Evolutionary conservation across 2,113 vertebrate genomes (phyloP).

Genomic region (Colossoma macropomum): DNA sequence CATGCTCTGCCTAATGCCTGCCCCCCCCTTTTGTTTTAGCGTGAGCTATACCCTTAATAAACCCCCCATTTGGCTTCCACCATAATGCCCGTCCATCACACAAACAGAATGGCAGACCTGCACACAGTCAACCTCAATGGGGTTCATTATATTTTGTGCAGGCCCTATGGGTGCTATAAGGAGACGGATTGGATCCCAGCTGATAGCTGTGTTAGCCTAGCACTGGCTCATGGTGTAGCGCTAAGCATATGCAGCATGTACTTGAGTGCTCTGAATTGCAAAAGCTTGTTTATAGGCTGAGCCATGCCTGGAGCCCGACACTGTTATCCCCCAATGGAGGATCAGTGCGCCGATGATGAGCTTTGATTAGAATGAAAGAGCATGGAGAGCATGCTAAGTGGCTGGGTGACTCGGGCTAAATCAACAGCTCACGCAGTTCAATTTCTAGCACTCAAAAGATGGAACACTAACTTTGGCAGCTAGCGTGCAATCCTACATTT

Average conservation of each 20-base stretch:
- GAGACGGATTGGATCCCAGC: constrained; percentile 54
- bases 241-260: background rate
- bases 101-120: constrained; percentile 25
- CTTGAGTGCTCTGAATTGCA: constrained; percentile 65
- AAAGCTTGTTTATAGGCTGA: constrained; percentile 67
- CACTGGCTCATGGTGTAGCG: constrained; percentile 55
- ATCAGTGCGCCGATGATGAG: constrained; percentile 72
- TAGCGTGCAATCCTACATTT: background rate
- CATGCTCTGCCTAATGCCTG: constrained; percentile 21
- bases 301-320: constrained; percentile 55
- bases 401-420: constrained; percentile 31
- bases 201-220: constrained; percentile 31
- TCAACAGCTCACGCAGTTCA: constrained; percentile 41
- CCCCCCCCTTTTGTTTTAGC: constrained; percentile 36
- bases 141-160: constrained; percentile 66
- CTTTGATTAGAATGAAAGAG: constrained; percentile 63
- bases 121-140: constrained; percentile 56
- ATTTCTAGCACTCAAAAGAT: constrained; percentile 3
- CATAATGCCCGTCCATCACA: constrained; percentile 37
- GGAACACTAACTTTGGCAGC: background rate
- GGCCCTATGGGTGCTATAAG: constrained; percentile 61
- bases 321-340: constrained; percentile 61
- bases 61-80: constrained; percentile 16
- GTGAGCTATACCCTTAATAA: constrained; percentile 40
- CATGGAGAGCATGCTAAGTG: constrained; percentile 56